Base-by-base conservation (phyloP, 2,113 vertebrate species). In the Struthio camelus region DNA sequence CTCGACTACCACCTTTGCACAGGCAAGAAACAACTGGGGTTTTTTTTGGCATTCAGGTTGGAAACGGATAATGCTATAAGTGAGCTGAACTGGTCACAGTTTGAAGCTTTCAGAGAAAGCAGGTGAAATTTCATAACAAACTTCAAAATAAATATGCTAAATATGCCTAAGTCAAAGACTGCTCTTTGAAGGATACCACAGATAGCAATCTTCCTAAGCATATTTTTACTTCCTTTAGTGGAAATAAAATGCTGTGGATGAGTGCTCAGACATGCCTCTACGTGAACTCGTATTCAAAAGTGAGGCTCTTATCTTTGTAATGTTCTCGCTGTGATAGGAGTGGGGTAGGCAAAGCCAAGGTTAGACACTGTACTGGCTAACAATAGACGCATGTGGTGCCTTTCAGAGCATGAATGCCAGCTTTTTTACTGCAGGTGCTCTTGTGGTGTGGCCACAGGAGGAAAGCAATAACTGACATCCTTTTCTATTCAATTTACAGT, bases 341-440 rank as follows among this genome's bases (percentile, higher is more conserved):
- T 24, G 40, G 96, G 95, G 87, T 65, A 20, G 95, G 95, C 72
- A 85, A 23, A 90, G 95, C 90, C 95, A 92, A 94, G 96, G 96
- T 90, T 90, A 95, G 91, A 82, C 77, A 71, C 82, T 93, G 92
- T 3, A 91, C 38, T 75, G 34, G 82, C 91, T 93, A 95, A 97
- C 95, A 97, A 97, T 67, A 96, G 96, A 53, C 90, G 93, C 96
- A 96, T 96, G 96, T 81, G 95, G 91, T 53, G 95, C 91, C 92
- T 97, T 96, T 97, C 95, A 91, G 87, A 95, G 95, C 92, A 85
- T 85, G 89, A 97, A 93, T 90, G 96, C 92, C 96, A 93, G 79
- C 11, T 82, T 94, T 89, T 90, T 94, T 84, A 76, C 76, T 96
- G 97, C 98, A 98, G 97, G 97, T 98, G 98, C 96, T 95, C 96